phyloP scores from a whole-genome alignment of 2,888 invertebrate species.

The Caenorhabditis panamensis region DNA sequence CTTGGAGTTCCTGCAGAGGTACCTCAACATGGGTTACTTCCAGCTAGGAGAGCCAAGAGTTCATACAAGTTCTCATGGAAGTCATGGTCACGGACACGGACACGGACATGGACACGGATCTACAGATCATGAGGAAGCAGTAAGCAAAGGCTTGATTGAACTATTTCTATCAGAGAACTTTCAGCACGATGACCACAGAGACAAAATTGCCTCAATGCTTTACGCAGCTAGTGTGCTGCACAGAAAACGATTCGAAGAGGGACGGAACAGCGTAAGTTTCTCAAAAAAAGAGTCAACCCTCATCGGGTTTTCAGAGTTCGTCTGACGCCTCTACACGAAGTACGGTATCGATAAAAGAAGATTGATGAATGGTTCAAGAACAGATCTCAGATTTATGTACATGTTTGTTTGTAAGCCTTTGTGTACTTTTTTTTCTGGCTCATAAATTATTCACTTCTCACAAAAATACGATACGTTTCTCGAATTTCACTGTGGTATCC shows the following conservation, averaged over 20 bases:
- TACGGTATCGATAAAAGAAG: constrained; percentile 44
- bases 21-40: constrained; percentile 78
- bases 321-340: constrained; percentile 29
- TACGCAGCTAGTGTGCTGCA: constrained; percentile 59
- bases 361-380: constrained; percentile 4
- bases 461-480: constrained; percentile 15
- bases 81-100: constrained; percentile 48
- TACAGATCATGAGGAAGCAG: neutral
- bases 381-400: constrained; percentile 34
- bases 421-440: neutral
- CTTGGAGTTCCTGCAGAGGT: constrained; percentile 77
- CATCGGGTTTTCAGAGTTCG: constrained; percentile 5
- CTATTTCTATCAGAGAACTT: neutral
- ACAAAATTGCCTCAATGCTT: constrained; percentile 52
- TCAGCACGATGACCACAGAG: constrained; percentile 27
- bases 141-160: neutral
- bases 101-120: constrained; percentile 33
- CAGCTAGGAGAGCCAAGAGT: constrained; percentile 76
- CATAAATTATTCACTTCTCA: constrained; percentile 15
- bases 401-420: constrained; percentile 5
- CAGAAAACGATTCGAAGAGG: constrained; percentile 53
- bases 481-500: constrained; percentile 22
- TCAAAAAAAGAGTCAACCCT: neutral
- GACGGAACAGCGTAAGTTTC: constrained; percentile 20
- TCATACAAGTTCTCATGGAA: constrained; percentile 23